Percentiles rank a stretch among this genome's conserved stretches.
These are phyloP conservation scores for Habrosyne pyritoides DNA, from an alignment of 2,888 invertebrate genomes.

Conservation along the genomic window DNA sequence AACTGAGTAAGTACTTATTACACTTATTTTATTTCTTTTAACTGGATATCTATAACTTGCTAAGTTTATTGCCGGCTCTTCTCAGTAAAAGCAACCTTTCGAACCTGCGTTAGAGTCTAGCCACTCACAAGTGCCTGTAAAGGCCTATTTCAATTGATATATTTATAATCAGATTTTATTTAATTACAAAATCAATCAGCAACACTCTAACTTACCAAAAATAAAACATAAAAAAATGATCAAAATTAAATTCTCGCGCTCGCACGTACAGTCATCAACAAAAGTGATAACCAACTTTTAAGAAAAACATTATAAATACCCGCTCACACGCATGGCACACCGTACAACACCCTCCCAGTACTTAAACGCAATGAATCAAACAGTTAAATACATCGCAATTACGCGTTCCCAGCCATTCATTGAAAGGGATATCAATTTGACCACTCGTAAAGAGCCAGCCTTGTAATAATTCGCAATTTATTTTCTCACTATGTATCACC, in stretches of 20 bases:
- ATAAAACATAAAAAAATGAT: neutral
- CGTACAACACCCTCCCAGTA: conserved; percentile 14
- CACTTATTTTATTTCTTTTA: too few species aligned
- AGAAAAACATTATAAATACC: neutral
- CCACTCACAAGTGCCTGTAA: too few species aligned
- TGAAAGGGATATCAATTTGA: conserved; percentile 59
- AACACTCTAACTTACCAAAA: too few species aligned
- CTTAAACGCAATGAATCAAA: conserved; percentile 51
- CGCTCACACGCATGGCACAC: neutral
- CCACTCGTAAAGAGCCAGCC: conserved; percentile 31
- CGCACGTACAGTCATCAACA: neutral
- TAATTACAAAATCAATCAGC: too few species aligned
- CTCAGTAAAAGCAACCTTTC: too few species aligned
- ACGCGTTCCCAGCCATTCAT: conserved; percentile 38
- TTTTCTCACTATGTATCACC: conserved; percentile 21
- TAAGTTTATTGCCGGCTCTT: too few species aligned
- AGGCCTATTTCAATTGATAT: too few species aligned
- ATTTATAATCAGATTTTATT: too few species aligned
- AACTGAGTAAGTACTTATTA: too few species aligned
- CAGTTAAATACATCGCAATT: conserved; percentile 55
- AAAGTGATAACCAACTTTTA: neutral
- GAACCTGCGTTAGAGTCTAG: too few species aligned
- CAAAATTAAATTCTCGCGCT: neutral
- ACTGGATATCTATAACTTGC: too few species aligned
- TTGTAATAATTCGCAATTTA: conserved; percentile 49